Evolutionary conservation across 2,888 invertebrate genomes (phyloP).

Genomic region (Parasteatoda lunata): DNA sequence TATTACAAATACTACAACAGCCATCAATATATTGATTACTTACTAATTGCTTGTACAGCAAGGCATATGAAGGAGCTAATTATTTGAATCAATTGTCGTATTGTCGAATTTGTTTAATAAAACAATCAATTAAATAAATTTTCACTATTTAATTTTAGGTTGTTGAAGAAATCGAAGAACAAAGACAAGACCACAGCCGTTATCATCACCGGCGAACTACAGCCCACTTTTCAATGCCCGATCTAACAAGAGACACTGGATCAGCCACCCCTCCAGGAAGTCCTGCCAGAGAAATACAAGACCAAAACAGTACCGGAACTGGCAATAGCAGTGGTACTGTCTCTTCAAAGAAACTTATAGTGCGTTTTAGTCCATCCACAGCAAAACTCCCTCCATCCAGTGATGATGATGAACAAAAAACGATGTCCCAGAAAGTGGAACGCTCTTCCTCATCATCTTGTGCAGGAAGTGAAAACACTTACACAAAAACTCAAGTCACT

Average conservation of each 20-base stretch:
- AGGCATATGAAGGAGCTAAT: too few relatives aligned
- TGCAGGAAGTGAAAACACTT: slow-evolving; percentile 43
- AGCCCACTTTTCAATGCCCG: slow-evolving; percentile 74
- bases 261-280: slow-evolving; percentile 48
- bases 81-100: too few relatives aligned
- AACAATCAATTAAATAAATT: too few relatives aligned
- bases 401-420: slow-evolving; percentile 51
- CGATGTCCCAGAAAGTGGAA: slow-evolving; percentile 55
- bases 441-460: slow-evolving; percentile 46
- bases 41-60: too few relatives aligned
- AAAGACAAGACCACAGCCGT: slow-evolving; percentile 48
- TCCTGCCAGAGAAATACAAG: slow-evolving; percentile 28
- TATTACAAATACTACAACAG: too few relatives aligned
- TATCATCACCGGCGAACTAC: slow-evolving; percentile 70
- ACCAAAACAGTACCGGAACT: neutral
- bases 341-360: slow-evolving; percentile 73
- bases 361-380: slow-evolving; percentile 68
- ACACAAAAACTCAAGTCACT: slow-evolving; percentile 17
- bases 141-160: slow-evolving; percentile 27
- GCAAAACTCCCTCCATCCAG: slow-evolving; percentile 57
- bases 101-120: too few relatives aligned
- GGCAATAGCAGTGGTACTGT: slow-evolving; percentile 18
- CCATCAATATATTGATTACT: too few relatives aligned
- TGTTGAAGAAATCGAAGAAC: slow-evolving; percentile 64
- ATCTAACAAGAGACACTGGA: slow-evolving; percentile 72